Evolutionary conservation across 2,888 invertebrate genomes (phyloP), one percentile per base, ranked within the genome.

Genomic region (Ligdia adustata): DNA sequence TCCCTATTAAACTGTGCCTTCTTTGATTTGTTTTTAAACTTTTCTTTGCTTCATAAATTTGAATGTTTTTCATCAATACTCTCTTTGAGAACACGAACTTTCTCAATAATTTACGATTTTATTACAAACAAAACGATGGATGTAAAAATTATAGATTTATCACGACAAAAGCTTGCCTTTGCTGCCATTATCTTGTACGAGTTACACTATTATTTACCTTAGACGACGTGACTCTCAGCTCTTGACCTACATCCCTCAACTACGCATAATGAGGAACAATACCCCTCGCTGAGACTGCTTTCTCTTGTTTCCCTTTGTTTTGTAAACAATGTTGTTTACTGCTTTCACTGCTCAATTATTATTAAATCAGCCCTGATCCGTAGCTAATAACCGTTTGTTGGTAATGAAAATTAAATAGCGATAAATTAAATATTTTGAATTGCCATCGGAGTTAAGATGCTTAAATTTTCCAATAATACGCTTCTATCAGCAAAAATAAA

Each of bases 251-350:
- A 42, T 47, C 31, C 18, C 13, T 32, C 9, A 16, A 35, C 37
- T 40, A 42, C 41, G 37, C 35, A 26, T 37, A 47, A 40, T 35
- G 27, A 27, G 27, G 27, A 20, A 41, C 32, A 48, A 41, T 29
- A 42, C 37, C 24, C 16, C 26, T 24, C 7, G 7, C 27, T 27
- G 27, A 9, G 9, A 40, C 12, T 26, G 31, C 32, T 37, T 42
- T 31, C 32, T 32, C 35, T 34, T 47, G 41, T 41, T 41, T 37
- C 14, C 35, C 27, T 35, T 42, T 48, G 41, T 48, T 48, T 41
- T 31, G 47, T 32, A 48, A 48, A 42, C 41, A 47, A 20, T 41
- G 16, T 32, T 48, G 46, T 42, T 48, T 48, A 32, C 41, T 34
- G 41, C 15, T 48, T 42, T 35, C 46, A 40, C 11, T 40, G 29